These are phyloP conservation scores for Carabus problematicus DNA, from an alignment of 2,888 invertebrate species.

Conservation along the genomic window DNA sequence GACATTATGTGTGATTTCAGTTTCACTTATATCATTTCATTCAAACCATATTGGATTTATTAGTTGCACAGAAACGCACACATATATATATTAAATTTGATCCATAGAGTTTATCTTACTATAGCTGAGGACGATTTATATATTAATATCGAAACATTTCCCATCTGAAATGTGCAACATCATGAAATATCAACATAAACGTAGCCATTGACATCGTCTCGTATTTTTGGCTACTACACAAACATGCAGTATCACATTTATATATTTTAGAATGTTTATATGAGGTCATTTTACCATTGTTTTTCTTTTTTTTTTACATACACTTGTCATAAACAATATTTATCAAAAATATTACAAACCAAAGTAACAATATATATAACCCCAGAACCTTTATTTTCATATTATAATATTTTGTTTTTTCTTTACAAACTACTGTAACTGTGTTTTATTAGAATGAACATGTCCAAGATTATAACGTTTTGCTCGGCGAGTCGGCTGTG, in stretches of 20 bases:
- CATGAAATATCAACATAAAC: too few species aligned
- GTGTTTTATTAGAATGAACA: conserved; percentile 26
- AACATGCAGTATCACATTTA: conserved; percentile 29
- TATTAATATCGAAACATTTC: too few species aligned
- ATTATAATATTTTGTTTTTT: conserved; percentile 28
- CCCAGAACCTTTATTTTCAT: conserved; percentile 43
- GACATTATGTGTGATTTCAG: too few species aligned
- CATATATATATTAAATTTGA: too few species aligned
- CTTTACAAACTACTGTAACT: conserved; percentile 37
- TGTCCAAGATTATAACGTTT: conserved; percentile 14
- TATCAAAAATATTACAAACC: conserved; percentile 41
- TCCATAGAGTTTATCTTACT: too few species aligned
- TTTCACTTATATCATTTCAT: too few species aligned
- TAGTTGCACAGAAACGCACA: too few species aligned
- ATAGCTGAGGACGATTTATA: too few species aligned
- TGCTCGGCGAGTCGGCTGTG: conserved; percentile 1
- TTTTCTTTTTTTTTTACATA: not conserved
- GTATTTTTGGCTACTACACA: conserved; percentile 18
- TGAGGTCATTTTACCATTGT: not conserved
- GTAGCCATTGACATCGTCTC: too few species aligned
- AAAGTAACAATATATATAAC: conserved; percentile 30
- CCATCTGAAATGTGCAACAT: too few species aligned
- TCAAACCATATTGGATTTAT: too few species aligned
- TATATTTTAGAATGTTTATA: conserved; percentile 23
- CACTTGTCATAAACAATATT: conserved; percentile 22